Evolutionary conservation across 2,113 vertebrate species (phyloP).

Genomic region (Ceyx melanurus): DNA sequence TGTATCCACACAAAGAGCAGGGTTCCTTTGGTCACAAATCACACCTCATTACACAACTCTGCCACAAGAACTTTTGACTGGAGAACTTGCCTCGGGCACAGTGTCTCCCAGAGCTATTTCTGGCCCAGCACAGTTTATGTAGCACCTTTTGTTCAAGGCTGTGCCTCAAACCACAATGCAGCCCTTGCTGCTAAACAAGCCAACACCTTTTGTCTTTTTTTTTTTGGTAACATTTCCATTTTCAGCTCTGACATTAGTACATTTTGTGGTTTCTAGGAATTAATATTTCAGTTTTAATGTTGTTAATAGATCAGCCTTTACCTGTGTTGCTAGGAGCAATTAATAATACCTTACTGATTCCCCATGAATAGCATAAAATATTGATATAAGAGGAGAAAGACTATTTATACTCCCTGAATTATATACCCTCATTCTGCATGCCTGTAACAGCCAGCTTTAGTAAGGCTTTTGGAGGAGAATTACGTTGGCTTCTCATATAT

Average conservation of each 20-base stretch:
- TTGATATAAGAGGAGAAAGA: conserved; percentile 56
- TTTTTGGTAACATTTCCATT: background rate
- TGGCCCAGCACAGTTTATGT: background rate
- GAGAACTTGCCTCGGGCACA: background rate
- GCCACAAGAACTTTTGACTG: background rate
- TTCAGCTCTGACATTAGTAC: background rate
- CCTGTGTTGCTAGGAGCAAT: conserved; percentile 51
- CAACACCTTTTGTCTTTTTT: background rate
- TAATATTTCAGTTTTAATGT: conserved; percentile 60
- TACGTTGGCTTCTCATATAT: background rate
- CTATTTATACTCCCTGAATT: conserved; percentile 60
- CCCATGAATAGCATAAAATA: conserved; percentile 57
- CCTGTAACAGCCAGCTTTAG: conserved; percentile 13
- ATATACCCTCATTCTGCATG: background rate
- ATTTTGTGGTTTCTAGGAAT: conserved; percentile 32
- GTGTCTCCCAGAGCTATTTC: background rate
- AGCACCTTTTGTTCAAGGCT: background rate
- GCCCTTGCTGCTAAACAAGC: background rate
- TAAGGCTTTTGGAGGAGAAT: conserved; percentile 1
- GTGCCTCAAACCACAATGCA: background rate
- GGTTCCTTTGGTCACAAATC: background rate
- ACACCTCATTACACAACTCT: background rate
- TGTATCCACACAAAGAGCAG: fast-evolving
- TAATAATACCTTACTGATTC: conserved; percentile 59
- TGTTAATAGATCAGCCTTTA: conserved; percentile 54